Evolutionary conservation across 2,888 invertebrate genomes (phyloP), one percentile per base, ranked within the genome.

Genomic region (Erebia epiphron): DNA sequence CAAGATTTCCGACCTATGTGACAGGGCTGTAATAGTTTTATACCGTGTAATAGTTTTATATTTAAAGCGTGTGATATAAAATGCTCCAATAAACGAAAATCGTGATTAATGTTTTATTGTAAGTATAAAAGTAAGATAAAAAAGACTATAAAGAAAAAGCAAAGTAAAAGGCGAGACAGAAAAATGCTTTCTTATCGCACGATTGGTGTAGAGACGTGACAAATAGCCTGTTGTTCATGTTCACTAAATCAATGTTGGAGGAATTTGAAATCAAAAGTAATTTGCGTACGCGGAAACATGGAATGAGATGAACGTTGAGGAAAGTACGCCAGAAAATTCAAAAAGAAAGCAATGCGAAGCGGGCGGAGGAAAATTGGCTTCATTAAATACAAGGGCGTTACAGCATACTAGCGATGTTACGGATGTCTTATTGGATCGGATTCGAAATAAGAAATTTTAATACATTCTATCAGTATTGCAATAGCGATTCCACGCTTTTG

Each of bases 251-350:
- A 88, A 88, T 88, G 85, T 81, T 82, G 85, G 83, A 81, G 85
- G 86, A 89, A 90, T 89, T 88, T 83, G 84, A 85, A 91, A 92
- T 92, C 88, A 89, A 89, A 89, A 90, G 90, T 89, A 92, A 92
- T 92, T 88, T 91, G 87, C 85, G 83, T 85, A 83, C 83, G 85
- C 85, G 87, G 86, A 89, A 89, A 86, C 81, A 86, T 81, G 86
- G 85, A 88, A 88, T 83, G 87, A 90, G 91, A 91, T 90, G 88
- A 88, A 90, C 91, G 88, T 89, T 87, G 87, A 86, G 87, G 88
- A 89, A 92, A 92, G 91, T 90, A 90, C 87, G 87, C 84, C 85
- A 87, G 88, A 89, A 90, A 91, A 89, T 91, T 89, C 88, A 87
- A 88, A 90, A 89, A 89, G 86, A 89, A n/a, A 86, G 88, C 87